Evolutionary conservation across 2,797 vertebrate species (phyloP).

Genomic region (Discoglossus pictus): DNA sequence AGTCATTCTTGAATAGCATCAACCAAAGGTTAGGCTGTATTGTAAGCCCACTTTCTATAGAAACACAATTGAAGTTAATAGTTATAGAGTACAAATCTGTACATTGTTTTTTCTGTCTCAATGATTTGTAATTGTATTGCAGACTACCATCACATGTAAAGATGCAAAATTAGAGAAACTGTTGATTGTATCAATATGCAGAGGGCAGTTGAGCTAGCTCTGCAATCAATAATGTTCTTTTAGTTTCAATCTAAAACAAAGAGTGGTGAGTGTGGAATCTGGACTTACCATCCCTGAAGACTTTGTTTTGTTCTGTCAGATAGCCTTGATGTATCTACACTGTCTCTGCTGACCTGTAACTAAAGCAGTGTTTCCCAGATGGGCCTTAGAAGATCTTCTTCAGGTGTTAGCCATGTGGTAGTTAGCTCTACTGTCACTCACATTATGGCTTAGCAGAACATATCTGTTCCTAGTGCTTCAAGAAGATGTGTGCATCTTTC

Average conservation of each 20-base stretch:
- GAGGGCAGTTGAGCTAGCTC: neutral
- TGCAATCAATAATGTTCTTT: conserved; percentile 19
- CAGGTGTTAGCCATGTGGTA: conserved; percentile 38
- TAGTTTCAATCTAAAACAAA: conserved; percentile 10
- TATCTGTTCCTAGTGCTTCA: neutral
- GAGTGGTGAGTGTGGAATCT: conserved; percentile 8
- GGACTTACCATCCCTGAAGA: conserved; percentile 22
- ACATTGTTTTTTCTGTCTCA: too few species aligned
- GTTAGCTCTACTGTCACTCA: neutral
- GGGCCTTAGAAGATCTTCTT: neutral
- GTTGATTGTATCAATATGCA: too few species aligned
- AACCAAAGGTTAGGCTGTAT: too few species aligned
- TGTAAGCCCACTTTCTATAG: too few species aligned
- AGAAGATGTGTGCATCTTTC: too few species aligned
- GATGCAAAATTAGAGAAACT: too few species aligned
- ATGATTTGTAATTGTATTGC: too few species aligned
- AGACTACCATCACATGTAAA: too few species aligned
- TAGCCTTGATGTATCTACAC: conserved; percentile 28
- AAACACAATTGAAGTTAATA: too few species aligned
- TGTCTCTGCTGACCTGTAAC: conserved; percentile 43
- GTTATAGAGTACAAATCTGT: too few species aligned
- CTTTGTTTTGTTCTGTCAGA: conserved; percentile 28
- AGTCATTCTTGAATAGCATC: too few species aligned
- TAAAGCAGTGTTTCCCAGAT: conserved; percentile 29
- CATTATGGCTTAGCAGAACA: neutral